Base-by-base conservation (phyloP, 2,113 vertebrate species). In the Chaetodon auriga region DNA sequence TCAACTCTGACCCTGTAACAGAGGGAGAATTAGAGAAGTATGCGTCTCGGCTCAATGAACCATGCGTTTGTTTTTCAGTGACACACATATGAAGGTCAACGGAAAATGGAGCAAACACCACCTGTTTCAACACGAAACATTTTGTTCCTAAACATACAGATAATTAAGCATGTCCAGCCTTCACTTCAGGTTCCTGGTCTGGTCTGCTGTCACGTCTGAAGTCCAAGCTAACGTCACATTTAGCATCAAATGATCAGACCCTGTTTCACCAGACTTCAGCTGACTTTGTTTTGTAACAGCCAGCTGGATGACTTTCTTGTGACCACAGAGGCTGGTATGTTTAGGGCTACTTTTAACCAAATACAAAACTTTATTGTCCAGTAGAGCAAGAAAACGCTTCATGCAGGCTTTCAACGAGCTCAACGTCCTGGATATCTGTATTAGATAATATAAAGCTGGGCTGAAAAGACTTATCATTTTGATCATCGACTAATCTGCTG, bases 1-100 rank as follows among this genome's bases (percentile, higher is more conserved):
- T 83, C 19, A 85, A 74, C 82, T 73, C 61, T 76, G 45, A 75
- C 82, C 78, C 35, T 75, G 63, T 82, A 71, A 86, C 60, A 68
- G 36, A 57, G 4, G n/a, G 43, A 43, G 30, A 68, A 62, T 45
- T 55, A 55, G n/a, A 55, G 43, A 25, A 55, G 45, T 10, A 7
- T 38, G 48, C 38, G 49, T 15, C 68, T 63, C 6, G 3, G 11
- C 64, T 75, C 45, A 61, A 23, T 49, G 35, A 77, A 63, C n/a
- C 43, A 62, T 23, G 21, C 43, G 18, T 3, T 30, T 30, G 30
- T 30, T 30, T 30, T 30, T 30, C 30, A 30, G 30, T 30, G 30
- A 30, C 30, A 30, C 30, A 57, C 2, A 21, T 23, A 9, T 25
- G 48, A 70, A 75, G 46, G 76, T 70, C 68, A 57, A 55, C 7